These are phyloP conservation scores for Watsonalla binaria DNA, from an alignment of 2,888 invertebrate species.

Conservation along the genomic window DNA sequence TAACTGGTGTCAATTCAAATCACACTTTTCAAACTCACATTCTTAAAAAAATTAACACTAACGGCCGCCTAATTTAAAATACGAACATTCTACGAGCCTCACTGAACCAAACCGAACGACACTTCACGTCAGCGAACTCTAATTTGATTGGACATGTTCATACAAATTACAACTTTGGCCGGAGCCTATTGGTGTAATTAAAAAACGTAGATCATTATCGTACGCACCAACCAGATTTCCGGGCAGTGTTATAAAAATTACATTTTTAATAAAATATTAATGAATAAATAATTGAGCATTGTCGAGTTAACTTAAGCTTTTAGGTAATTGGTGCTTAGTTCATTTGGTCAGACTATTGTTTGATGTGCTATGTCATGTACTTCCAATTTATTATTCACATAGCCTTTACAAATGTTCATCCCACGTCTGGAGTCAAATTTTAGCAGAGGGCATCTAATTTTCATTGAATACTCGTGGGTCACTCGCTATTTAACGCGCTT, in stretches of 20 bases:
- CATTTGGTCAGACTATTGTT: too few relatives aligned
- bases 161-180: conserved; percentile 53
- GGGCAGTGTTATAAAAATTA: conserved; percentile 55
- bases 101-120: conserved; percentile 43
- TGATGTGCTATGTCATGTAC: too few relatives aligned
- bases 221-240: conserved; percentile 63
- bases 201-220: conserved; percentile 67
- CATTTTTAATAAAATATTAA: conserved; percentile 36
- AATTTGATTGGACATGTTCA: conserved; percentile 73
- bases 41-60: conserved; percentile 23
- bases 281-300: conserved; percentile 27
- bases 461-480: too few relatives aligned
- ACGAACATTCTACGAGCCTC: conserved; percentile 52
- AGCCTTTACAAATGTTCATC: too few relatives aligned
- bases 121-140: conserved; percentile 61
- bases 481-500: too few relatives aligned
- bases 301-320: conserved; percentile 10
- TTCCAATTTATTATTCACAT: too few relatives aligned
- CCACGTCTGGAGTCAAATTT: too few relatives aligned
- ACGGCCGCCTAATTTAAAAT: conserved; percentile 16
- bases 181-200: conserved; percentile 66
- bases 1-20: conserved; percentile 45
- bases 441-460: too few relatives aligned
- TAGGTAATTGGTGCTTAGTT: conserved; percentile 4
- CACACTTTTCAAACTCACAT: conserved; percentile 32